Conservation (phyloP, 2,888 invertebrate genomes). For the Phytoseiulus persimilis region DNA sequence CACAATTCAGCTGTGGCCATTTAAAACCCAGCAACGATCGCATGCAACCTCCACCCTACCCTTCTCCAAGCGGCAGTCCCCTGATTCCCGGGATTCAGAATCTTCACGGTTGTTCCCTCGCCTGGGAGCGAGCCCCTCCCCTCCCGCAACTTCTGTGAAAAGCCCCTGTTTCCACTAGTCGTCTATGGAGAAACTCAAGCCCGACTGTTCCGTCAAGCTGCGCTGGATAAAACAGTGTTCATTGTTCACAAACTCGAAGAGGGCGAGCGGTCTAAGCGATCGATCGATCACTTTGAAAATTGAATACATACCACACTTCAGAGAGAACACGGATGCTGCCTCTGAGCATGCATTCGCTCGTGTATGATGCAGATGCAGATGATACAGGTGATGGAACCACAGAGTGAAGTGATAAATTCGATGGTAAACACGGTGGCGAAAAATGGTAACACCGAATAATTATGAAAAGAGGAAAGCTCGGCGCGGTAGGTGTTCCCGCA, state of each 20-base stretch:
- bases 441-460: too few relatives aligned
- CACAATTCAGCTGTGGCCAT: slow-evolving; percentile 28
- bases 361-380: background rate
- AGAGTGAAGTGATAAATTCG: background rate
- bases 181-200: background rate
- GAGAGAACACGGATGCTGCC: background rate
- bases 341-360: background rate
- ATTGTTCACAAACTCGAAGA: background rate
- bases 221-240: background rate
- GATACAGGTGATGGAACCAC: background rate
- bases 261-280: background rate
- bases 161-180: background rate
- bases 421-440: background rate
- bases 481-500: background rate
- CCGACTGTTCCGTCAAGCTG: background rate
- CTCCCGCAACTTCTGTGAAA: background rate
- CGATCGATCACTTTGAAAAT: background rate
- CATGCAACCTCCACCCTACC: background rate
- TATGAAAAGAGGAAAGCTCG: too few relatives aligned
- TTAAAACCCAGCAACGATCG: background rate
- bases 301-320: background rate
- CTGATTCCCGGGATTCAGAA: background rate
- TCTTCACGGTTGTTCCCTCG: background rate
- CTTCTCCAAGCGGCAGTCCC: background rate
- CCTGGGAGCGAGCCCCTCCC: too few relatives aligned